Conservation (phyloP, 2,888 invertebrate species). For the Lomographa bimaculata region DNA sequence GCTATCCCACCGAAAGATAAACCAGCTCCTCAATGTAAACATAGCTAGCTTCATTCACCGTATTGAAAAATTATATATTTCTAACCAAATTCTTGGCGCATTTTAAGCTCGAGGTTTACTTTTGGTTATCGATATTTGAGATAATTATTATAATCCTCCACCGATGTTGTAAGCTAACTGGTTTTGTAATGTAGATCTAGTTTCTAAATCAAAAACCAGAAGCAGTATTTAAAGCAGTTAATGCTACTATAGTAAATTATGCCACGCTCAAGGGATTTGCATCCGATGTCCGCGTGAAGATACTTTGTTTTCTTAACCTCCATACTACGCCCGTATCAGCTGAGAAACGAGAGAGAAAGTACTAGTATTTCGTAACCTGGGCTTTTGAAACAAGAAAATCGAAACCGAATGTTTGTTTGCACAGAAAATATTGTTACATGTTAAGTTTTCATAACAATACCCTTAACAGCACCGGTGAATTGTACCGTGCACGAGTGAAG, state of each 20-base stretch:
- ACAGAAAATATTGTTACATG: slow-evolving; percentile 33
- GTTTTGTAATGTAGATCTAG: slow-evolving; percentile 33
- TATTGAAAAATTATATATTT: slow-evolving; percentile 14
- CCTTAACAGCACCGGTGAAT: slow-evolving; percentile 5
- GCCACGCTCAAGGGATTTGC: slow-evolving; percentile 46
- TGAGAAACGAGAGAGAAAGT: slow-evolving; percentile 75
- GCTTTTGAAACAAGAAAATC: slow-evolving; percentile 58
- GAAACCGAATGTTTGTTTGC: slow-evolving; percentile 55
- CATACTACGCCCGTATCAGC: slow-evolving; percentile 66
- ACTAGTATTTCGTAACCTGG: slow-evolving; percentile 67
- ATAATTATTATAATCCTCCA: slow-evolving; percentile 36
- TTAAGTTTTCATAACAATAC: slow-evolving; percentile 20
- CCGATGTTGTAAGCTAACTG: slow-evolving; percentile 36
- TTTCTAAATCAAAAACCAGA: slow-evolving; percentile 31
- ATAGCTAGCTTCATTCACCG: slow-evolving; percentile 17
- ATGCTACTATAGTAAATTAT: slow-evolving; percentile 34
- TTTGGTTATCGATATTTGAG: slow-evolving; percentile 21
- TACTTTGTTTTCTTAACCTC: slow-evolving; percentile 79
- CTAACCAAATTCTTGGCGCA: slow-evolving; percentile 20
- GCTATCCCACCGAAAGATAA: slow-evolving; percentile 34
- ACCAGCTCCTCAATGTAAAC: slow-evolving; percentile 30
- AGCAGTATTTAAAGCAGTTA: slow-evolving; percentile 16
- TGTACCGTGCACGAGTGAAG: too few relatives aligned
- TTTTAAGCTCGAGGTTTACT: slow-evolving; percentile 22
- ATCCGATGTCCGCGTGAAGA: slow-evolving; percentile 55